These are phyloP conservation scores for Amiota communis DNA, from an alignment of 2,888 invertebrate genomes.

Conservation along the genomic window DNA sequence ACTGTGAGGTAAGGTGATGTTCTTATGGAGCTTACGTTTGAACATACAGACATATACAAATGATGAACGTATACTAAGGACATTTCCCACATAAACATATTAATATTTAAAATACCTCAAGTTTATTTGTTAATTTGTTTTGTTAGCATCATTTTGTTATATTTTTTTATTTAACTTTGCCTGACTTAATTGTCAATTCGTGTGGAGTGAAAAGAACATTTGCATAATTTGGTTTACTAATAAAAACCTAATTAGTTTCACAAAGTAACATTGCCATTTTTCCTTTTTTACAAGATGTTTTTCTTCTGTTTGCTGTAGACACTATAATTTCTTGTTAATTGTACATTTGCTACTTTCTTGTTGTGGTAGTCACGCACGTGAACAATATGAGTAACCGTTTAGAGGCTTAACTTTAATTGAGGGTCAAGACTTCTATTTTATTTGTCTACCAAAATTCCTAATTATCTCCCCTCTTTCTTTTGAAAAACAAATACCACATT, in stretches of 20 bases:
- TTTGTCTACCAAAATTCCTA: background rate
- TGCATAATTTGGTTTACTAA: constrained; percentile 70
- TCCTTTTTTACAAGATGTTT: constrained; percentile 2
- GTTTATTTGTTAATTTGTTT: constrained; percentile 54
- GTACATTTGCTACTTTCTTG: constrained; percentile 64
- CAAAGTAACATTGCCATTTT: background rate
- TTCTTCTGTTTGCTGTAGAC: constrained; percentile 10
- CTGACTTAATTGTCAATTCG: constrained; percentile 15
- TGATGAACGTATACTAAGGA: no score
- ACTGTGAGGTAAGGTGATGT: no score
- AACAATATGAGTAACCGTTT: constrained; percentile 15
- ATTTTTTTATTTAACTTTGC: background rate
- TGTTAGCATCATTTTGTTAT: constrained; percentile 49
- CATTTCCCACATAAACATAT: no score
- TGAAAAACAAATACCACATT: background rate
- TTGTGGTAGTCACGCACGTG: background rate
- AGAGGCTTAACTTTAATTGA: constrained; percentile 70
- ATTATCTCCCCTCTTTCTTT: background rate
- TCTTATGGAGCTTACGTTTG: no score
- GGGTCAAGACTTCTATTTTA: background rate
- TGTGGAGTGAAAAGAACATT: constrained; percentile 46
- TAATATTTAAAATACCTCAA: constrained; percentile 41
- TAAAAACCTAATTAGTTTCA: constrained; percentile 67
- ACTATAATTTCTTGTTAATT: constrained; percentile 71
- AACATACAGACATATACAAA: no score